These are phyloP conservation scores for Agrypnia vestita DNA, from an alignment of 1,140 invertebrate species.

Conservation along the genomic window DNA sequence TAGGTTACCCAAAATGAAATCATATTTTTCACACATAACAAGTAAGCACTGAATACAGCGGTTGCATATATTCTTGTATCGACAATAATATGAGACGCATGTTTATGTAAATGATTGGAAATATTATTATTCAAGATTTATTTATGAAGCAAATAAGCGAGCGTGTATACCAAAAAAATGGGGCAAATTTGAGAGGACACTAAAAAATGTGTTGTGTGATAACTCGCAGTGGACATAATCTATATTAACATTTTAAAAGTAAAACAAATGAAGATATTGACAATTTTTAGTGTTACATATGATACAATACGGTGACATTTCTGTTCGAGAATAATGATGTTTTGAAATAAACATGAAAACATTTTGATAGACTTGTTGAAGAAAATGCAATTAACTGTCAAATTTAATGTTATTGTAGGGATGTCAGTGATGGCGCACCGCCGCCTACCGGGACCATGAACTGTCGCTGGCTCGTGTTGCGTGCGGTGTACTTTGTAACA, in stretches of 20 bases:
- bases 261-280: background rate
- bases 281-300: constrained; percentile 28
- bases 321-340: background rate
- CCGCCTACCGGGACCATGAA: background rate
- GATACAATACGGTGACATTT: constrained; percentile 1
- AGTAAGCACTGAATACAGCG: constrained; percentile 6
- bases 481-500: too few relatives aligned
- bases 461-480: too few relatives aligned
- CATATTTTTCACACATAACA: constrained; percentile 12
- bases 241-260: constrained; percentile 23
- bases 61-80: constrained; percentile 53
- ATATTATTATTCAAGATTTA: constrained; percentile 42
- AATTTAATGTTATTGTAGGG: background rate
- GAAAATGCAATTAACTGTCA: background rate
- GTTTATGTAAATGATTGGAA: constrained; percentile 43
- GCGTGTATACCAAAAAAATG: constrained; percentile 37
- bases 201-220: too few relatives aligned
- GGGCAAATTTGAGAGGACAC: constrained; percentile 38
- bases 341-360: background rate
- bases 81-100: constrained; percentile 55
- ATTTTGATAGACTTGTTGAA: background rate
- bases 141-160: constrained; percentile 42
- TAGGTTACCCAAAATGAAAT: constrained; percentile 16
- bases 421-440: background rate
- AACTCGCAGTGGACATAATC: background rate